Percentiles rank a stretch among this genome's conserved stretches.
phyloP scores from a whole-genome alignment of 2,113 vertebrate genomes.

The Zootoca vivipara region DNA sequence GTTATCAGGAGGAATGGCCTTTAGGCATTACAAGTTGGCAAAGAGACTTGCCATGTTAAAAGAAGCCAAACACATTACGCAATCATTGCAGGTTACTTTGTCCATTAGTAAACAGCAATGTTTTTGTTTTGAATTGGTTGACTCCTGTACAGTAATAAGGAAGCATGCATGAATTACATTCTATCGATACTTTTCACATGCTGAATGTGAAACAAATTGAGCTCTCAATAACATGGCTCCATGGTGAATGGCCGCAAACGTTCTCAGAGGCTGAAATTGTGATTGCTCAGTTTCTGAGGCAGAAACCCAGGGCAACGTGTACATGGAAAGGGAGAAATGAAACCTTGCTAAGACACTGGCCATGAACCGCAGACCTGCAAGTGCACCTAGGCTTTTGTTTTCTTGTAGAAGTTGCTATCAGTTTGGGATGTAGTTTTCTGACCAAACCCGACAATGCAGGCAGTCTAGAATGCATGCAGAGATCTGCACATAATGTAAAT shows the following conservation, averaged over 20 bases:
- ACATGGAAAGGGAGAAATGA: not conserved
- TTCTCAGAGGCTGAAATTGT: not conserved
- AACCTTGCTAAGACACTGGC: not conserved
- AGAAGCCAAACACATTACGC: not conserved
- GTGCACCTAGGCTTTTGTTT: not conserved
- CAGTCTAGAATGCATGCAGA: not conserved
- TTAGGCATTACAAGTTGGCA: not conserved
- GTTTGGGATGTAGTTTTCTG: too few species aligned
- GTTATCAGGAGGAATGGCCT: not conserved
- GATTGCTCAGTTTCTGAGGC: not conserved
- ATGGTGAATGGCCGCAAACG: not conserved
- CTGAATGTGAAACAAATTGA: not conserved
- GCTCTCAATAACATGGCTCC: not conserved
- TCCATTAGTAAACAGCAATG: not conserved
- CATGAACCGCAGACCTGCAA: not conserved
- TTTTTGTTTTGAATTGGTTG: constrained; percentile 18
- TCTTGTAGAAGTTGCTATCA: not conserved
- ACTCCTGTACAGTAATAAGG: constrained; percentile 26
- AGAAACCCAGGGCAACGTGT: not conserved
- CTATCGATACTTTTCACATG: not conserved
- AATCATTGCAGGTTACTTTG: not conserved
- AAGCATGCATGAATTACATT: constrained; percentile 12
- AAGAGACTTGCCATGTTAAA: not conserved
- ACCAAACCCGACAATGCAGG: not conserved
- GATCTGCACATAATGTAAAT: not conserved